Evolutionary conservation across 2,888 invertebrate genomes (phyloP), one percentile per base, ranked within the genome.

Genomic region (Sipha maydis): DNA sequence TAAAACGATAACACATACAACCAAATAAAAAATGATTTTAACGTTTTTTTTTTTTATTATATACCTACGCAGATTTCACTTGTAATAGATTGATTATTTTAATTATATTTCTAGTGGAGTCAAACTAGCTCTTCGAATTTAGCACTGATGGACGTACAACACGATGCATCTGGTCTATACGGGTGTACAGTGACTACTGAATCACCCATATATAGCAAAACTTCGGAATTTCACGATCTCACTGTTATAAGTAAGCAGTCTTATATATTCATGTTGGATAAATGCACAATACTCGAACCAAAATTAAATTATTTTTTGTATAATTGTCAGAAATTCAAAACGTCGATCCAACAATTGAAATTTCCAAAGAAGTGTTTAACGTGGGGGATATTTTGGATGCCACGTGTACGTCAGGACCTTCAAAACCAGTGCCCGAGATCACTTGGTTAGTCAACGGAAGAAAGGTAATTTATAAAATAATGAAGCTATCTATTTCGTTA

Each of bases 151-250:
- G 94, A 94, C 91, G 93, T 96, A 91, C 95, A 96, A 92, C 96
- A 96, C 92, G 93, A 95, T 89, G 95, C 96, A 77, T 94, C 95
- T 25, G 97, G 96, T 48, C 93, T 94, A 85, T 97, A 97, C 92
- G 95, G 94, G 89, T 97, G 97, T 91, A 95, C 96, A 91, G 96
- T 97, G 48, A 96, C 96, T 88, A 94, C 96, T 91, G 95, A 96
- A 91, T 95, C 96, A 82, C 96, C 97, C 90, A 95, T 97, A 91
- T 96, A 95, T 92, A 96, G 96, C 71, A 96, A 96, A 93, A 94
- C 95, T 91, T 96, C 96, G 61, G 95, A 95, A 91, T 93, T 94
- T 91, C 95, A 95, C 92, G 94, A 96, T 92, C 93, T 97, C 91
- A 95, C 94, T 91, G 95, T 97, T 89, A 96, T 96, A 92, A 95